phyloP scores from a whole-genome alignment of 2,888 invertebrate genomes.

The Catotricha subobsoleta region DNA sequence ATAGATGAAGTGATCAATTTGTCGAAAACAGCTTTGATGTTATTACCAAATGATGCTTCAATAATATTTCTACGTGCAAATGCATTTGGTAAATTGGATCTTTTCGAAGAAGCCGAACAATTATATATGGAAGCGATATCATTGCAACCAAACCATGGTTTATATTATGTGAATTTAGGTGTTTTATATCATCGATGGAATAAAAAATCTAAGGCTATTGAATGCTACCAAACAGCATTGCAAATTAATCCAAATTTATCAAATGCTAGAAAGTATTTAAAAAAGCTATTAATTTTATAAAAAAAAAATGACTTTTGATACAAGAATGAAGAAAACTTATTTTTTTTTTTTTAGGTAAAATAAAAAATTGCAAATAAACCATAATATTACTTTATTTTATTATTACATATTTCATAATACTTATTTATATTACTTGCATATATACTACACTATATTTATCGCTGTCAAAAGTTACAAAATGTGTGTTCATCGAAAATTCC shows the following conservation, averaged over 20 bases:
- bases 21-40: slow-evolving; percentile 48
- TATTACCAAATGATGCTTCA: slow-evolving; percentile 55
- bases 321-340: no score
- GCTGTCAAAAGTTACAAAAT: no score
- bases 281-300: no score
- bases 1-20: slow-evolving; percentile 49
- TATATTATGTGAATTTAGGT: slow-evolving; percentile 83
- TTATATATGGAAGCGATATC: slow-evolving; percentile 62
- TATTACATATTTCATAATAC: no score
- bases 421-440: no score
- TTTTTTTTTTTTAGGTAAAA: no score
- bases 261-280: slow-evolving; percentile 52
- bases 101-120: slow-evolving; percentile 60
- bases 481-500: no score
- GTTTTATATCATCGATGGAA: slow-evolving; percentile 89
- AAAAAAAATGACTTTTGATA: no score
- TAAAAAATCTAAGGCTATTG: slow-evolving; percentile 50
- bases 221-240: slow-evolving; percentile 58
- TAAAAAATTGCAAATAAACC: no score
- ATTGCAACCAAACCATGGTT: slow-evolving; percentile 48
- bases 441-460: no score
- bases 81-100: slow-evolving; percentile 63
- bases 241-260: slow-evolving; percentile 47
- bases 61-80: slow-evolving; percentile 79
- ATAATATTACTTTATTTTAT: no score